phyloP scores from a whole-genome alignment of 2,888 invertebrate species.

The Trichopoda pennipes region DNA sequence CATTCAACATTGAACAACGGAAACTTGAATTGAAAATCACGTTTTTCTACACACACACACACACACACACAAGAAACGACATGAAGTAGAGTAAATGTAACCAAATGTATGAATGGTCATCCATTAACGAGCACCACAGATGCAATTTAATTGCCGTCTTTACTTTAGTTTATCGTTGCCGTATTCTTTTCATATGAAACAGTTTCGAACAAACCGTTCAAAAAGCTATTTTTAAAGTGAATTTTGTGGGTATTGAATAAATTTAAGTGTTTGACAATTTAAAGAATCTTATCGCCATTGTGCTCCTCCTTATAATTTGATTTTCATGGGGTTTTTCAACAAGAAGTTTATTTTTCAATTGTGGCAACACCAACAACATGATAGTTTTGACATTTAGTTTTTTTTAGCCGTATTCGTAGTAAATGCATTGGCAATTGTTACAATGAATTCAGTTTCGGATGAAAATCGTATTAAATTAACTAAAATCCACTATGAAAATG shows the following conservation, averaged over 20 bases:
- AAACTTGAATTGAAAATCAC: slow-evolving; percentile 56
- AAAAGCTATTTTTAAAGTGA: neutral
- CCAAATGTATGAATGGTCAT: slow-evolving; percentile 47
- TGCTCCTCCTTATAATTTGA: no score
- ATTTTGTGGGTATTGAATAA: slow-evolving; percentile 6
- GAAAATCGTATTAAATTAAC: no score
- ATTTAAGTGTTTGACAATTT: neutral
- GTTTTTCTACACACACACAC: slow-evolving; percentile 19
- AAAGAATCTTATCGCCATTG: neutral
- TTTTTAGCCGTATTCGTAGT: no score
- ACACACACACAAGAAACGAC: slow-evolving; percentile 1
- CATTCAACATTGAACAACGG: slow-evolving; percentile 60
- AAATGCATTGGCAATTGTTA: no score
- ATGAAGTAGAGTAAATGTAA: slow-evolving; percentile 19
- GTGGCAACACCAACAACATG: no score
- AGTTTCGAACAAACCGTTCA: neutral
- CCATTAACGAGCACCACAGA: slow-evolving; percentile 52
- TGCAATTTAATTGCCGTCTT: slow-evolving; percentile 60
- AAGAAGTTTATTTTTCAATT: no score
- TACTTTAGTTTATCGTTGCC: slow-evolving; percentile 4
- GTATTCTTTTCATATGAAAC: slow-evolving; percentile 13
- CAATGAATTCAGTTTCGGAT: no score
- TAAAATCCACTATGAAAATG: no score
- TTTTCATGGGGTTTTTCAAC: no score
- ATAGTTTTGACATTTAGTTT: no score